A percentile compares a stretch with the other conserved stretches of the same genome.
These are phyloP conservation scores for Bergia sp. DNA, from an alignment of 92 coral and sea anemone species.

Conservation along the genomic window DNA sequence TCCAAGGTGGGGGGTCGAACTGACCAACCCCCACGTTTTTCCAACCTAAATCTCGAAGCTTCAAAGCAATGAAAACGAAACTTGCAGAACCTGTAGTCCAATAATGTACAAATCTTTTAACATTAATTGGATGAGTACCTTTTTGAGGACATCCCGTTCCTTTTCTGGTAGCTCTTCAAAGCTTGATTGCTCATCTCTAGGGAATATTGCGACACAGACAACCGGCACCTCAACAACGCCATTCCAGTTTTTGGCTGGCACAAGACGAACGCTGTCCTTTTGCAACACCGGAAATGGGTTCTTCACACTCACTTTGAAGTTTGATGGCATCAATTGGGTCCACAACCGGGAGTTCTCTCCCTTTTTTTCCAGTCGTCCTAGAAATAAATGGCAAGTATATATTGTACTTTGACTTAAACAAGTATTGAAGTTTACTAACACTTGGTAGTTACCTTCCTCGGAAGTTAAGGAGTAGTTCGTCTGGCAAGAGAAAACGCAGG, in stretches of 20 bases:
- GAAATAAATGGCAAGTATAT: background rate
- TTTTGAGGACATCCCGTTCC: background rate
- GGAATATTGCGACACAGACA: background rate
- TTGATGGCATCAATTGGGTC: background rate
- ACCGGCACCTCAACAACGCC: background rate
- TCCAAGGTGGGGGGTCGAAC: no score
- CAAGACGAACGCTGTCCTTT: background rate
- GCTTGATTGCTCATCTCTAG: background rate
- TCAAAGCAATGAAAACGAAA: no score
- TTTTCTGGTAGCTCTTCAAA: background rate
- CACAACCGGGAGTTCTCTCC: background rate
- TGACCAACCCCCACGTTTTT: no score
- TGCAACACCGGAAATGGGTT: background rate
- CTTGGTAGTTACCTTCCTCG: background rate
- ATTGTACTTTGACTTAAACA: no score
- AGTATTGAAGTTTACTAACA: background rate
- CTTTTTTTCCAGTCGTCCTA: slow-evolving; percentile 7
- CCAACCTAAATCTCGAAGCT: background rate
- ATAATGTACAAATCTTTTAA: background rate
- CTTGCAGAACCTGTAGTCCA: background rate
- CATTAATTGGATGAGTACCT: background rate
- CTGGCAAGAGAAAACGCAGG: no score
- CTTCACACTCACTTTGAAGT: background rate
- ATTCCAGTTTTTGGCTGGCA: slow-evolving; percentile 10
- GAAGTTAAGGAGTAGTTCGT: no score